Evolutionary conservation across 2,113 vertebrate species (phyloP).

Genomic region (Myxocyprinus asiaticus): DNA sequence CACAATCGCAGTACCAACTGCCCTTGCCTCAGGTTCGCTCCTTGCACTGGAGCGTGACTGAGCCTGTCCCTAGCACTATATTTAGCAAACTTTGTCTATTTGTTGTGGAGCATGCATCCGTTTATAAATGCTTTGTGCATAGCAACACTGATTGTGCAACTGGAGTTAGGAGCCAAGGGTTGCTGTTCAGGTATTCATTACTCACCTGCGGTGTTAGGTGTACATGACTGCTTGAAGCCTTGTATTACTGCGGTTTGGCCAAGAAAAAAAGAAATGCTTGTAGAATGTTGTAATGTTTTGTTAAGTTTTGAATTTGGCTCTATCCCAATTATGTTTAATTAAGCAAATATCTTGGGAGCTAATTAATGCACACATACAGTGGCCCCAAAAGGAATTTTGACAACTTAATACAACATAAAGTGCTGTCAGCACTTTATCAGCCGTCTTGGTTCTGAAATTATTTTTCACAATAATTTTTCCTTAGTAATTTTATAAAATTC

Average conservation of each 20-base stretch:
- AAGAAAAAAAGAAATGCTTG: background rate
- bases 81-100: constrained; percentile 2
- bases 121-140: constrained; percentile 1
- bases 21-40: constrained; percentile 2
- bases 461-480: no score
- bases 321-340: background rate
- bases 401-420: no score
- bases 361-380: background rate
- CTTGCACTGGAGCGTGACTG: background rate
- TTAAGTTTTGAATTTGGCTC: background rate
- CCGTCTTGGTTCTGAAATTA: no score
- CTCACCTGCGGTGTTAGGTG: constrained; percentile 17
- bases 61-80: background rate
- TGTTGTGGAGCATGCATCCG: background rate
- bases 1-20: constrained; percentile 9
- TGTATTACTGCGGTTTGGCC: background rate
- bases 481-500: no score
- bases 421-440: no score
- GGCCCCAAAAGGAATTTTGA: no score
- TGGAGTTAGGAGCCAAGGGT: background rate
- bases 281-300: background rate
- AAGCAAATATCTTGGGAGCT: background rate
- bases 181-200: constrained; percentile 15
- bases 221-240: background rate
- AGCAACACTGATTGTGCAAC: background rate